Percentiles rank a stretch among this genome's conserved stretches.
Evolutionary conservation across 2,888 invertebrate genomes (phyloP).

Genomic region (Troilus luridus): DNA sequence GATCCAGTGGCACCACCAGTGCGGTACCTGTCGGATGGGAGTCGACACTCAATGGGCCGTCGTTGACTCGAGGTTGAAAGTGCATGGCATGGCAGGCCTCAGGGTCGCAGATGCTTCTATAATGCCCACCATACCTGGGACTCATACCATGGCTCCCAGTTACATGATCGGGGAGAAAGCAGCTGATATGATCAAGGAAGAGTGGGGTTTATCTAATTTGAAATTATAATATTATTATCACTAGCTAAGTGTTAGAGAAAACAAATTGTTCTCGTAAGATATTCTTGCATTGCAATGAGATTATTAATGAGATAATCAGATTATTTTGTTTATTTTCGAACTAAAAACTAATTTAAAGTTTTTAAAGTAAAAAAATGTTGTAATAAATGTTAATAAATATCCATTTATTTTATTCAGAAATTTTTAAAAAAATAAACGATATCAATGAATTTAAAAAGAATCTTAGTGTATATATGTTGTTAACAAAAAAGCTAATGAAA

Average conservation of each 20-base stretch:
- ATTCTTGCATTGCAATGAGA: background rate
- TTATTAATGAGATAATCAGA: background rate
- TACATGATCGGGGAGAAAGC: conserved; percentile 75
- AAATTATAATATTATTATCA: background rate
- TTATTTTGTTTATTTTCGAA: too few relatives aligned
- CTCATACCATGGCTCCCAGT: conserved; percentile 73
- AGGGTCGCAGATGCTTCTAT: conserved; percentile 74
- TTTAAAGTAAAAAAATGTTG: too few relatives aligned
- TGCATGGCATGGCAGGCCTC: conserved; percentile 70
- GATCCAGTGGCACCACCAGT: conserved; percentile 80
- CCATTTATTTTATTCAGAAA: too few relatives aligned
- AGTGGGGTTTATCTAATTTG: conserved; percentile 62
- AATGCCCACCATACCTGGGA: conserved; percentile 73
- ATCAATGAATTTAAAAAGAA: too few relatives aligned
- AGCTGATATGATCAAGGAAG: conserved; percentile 70
- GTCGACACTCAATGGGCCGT: conserved; percentile 65
- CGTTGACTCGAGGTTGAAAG: conserved; percentile 68
- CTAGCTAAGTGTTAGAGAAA: background rate
- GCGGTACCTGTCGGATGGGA: conserved; percentile 67
- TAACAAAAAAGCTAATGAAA: background rate
- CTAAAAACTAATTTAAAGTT: too few relatives aligned
- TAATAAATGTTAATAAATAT: too few relatives aligned
- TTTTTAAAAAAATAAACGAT: too few relatives aligned
- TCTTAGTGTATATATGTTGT: background rate
- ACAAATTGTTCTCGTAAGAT: background rate